phyloP scores from a whole-genome alignment of 1,140 invertebrate genomes.

The Drosophila lacertosa region DNA sequence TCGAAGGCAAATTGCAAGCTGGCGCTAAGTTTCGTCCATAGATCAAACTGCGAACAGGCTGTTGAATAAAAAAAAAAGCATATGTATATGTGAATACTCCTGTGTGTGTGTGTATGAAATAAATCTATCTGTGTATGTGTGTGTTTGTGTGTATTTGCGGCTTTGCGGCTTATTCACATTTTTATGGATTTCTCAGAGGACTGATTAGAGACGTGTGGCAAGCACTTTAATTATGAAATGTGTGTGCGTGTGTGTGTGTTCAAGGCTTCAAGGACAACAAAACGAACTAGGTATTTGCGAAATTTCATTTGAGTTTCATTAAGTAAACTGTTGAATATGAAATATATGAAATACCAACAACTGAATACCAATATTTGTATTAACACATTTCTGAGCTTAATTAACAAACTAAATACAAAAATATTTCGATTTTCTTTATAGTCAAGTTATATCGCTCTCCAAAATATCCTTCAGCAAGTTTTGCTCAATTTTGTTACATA shows the following conservation, averaged over 20 bases:
- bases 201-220: neutral
- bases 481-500: neutral
- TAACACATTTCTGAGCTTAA: too few species aligned
- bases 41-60: neutral
- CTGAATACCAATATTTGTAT: too few species aligned
- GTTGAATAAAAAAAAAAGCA: slow-evolving; percentile 15
- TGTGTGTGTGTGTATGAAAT: slow-evolving; percentile 1
- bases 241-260: too few species aligned
- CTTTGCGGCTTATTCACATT: neutral
- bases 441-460: neutral
- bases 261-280: neutral
- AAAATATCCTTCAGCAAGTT: neutral
- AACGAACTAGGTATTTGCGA: neutral
- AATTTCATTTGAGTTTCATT: neutral
- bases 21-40: slow-evolving; percentile 18
- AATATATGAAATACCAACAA: too few species aligned
- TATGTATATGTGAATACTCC: neutral
- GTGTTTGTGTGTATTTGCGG: neutral
- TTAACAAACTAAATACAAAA: too few species aligned
- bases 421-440: neutral
- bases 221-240: neutral
- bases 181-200: neutral
- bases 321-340: too few species aligned
- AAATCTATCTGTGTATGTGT: neutral
- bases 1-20: slow-evolving; percentile 30